Evolutionary conservation across 1,140 invertebrate genomes (phyloP).

Genomic region (Sogatella furcifera): DNA sequence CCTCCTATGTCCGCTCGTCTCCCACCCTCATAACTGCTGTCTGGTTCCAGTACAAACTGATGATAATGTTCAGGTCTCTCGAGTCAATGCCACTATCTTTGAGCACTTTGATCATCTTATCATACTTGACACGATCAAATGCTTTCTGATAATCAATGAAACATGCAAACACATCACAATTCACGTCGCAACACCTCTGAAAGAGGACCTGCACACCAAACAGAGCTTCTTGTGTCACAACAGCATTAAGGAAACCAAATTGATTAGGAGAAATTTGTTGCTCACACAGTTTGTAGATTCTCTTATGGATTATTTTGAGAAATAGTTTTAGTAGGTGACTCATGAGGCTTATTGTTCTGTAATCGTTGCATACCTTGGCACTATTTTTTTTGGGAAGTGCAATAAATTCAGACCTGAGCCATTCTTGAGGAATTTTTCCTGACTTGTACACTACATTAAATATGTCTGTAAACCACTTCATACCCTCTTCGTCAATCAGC

Average conservation of each 20-base stretch:
- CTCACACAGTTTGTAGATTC: not conserved
- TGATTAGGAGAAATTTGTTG: not conserved
- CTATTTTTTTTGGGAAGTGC: not conserved
- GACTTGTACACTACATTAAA: not conserved
- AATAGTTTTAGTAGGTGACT: not conserved
- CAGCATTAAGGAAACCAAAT: not conserved
- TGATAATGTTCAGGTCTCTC: not conserved
- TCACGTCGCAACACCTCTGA: not conserved
- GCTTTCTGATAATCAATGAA: not conserved
- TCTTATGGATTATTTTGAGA: not conserved
- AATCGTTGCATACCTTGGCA: not conserved
- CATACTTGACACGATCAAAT: not conserved
- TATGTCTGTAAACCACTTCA: not conserved
- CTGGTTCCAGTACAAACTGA: not conserved
- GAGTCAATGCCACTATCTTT: not conserved
- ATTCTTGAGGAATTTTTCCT: not conserved
- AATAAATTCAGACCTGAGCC: not conserved
- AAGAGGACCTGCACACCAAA: not conserved
- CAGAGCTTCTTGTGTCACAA: not conserved
- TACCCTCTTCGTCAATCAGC: not conserved
- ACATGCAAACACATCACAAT: not conserved
- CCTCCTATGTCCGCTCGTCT: not conserved
- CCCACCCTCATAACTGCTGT: not conserved
- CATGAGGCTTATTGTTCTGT: not conserved
- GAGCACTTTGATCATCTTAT: not conserved